Percentiles rank a stretch among this genome's conserved stretches.
Conservation (phyloP, 1,140 invertebrate species). For the Bombus consobrinus region DNA sequence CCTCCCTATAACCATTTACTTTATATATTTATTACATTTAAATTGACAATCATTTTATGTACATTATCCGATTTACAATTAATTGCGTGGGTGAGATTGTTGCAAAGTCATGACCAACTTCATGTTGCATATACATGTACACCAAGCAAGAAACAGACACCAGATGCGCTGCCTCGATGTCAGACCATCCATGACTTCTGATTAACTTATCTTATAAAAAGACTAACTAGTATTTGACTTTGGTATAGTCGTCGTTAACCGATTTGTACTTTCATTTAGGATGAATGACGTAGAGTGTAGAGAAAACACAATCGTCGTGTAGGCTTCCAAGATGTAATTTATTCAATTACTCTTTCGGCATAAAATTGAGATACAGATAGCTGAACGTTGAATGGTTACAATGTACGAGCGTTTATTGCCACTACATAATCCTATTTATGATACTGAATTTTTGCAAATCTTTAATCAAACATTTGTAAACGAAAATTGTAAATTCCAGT, state of each 20-base stretch:
- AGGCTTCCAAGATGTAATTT: background rate
- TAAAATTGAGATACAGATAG: background rate
- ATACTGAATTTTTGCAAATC: too few relatives aligned
- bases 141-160: background rate
- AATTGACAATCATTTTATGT: too few relatives aligned
- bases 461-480: too few relatives aligned
- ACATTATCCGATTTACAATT: background rate
- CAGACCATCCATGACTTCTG: background rate
- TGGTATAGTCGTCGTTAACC: background rate
- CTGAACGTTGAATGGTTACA: too few relatives aligned
- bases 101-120: background rate
- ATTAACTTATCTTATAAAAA: constrained; percentile 24
- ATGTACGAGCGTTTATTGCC: too few relatives aligned
- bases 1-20: too few relatives aligned
- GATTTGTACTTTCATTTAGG: constrained; percentile 18
- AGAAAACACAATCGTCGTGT: background rate
- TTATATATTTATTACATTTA: too few relatives aligned
- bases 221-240: constrained; percentile 6
- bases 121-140: too few relatives aligned
- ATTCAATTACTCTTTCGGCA: background rate
- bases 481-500: too few relatives aligned
- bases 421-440: too few relatives aligned
- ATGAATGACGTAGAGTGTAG: background rate
- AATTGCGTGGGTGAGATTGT: background rate
- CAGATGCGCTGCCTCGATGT: background rate